These are phyloP conservation scores for Drosophila navojoa DNA, from an alignment of 1,140 invertebrate species.

Conservation along the genomic window DNA sequence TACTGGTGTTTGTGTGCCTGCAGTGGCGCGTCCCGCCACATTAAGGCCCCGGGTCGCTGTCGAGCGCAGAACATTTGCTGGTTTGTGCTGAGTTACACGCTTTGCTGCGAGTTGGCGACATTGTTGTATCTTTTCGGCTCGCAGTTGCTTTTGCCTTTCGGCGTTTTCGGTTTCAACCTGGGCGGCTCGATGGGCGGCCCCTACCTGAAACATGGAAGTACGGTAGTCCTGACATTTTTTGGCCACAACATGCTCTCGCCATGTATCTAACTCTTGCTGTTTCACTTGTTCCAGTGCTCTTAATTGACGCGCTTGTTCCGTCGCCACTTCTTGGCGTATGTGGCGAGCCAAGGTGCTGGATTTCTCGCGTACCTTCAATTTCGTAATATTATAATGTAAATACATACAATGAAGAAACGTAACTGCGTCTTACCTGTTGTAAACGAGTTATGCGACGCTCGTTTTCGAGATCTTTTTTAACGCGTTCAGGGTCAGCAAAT, in stretches of 20 bases:
- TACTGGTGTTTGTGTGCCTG: slow-evolving; percentile 60
- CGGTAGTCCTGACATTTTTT: slow-evolving; percentile 71
- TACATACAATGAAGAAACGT: neutral
- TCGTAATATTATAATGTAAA: slow-evolving; percentile 21
- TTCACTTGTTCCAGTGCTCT: slow-evolving; percentile 59
- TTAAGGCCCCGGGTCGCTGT: slow-evolving; percentile 32
- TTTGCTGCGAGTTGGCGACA: slow-evolving; percentile 30
- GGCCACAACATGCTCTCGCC: slow-evolving; percentile 74
- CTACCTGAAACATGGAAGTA: slow-evolving; percentile 68
- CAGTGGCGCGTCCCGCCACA: slow-evolving; percentile 47
- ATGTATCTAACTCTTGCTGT: slow-evolving; percentile 62
- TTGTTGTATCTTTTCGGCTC: slow-evolving; percentile 48
- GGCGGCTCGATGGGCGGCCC: slow-evolving; percentile 73
- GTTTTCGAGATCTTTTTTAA: slow-evolving; percentile 70
- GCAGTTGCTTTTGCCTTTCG: slow-evolving; percentile 31
- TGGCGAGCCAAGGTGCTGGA: slow-evolving; percentile 66
- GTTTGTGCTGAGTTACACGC: slow-evolving; percentile 18
- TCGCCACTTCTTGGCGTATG: slow-evolving; percentile 65
- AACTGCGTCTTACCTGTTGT: slow-evolving; percentile 66
- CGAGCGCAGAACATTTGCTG: slow-evolving; percentile 26
- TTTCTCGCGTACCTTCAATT: slow-evolving; percentile 72
- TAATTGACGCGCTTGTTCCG: slow-evolving; percentile 63
- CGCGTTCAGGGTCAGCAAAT: slow-evolving; percentile 53
- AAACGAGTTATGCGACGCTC: slow-evolving; percentile 76
- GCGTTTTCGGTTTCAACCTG: slow-evolving; percentile 55